Percentiles rank a stretch among this genome's conserved stretches.
Evolutionary conservation across 2,113 vertebrate species (phyloP).

Genomic region (Spea multiplicata): DNA sequence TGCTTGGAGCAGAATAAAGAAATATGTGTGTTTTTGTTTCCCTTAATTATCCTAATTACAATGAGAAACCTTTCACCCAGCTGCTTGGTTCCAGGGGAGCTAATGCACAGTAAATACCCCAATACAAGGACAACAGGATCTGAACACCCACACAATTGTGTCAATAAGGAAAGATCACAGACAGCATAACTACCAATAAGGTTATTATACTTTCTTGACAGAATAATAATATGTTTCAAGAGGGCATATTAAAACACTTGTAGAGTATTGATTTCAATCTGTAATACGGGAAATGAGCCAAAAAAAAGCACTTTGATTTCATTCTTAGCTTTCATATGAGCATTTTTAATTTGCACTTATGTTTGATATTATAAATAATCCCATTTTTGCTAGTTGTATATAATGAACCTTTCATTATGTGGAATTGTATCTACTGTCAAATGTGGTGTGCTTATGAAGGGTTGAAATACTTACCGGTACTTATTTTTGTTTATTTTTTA

Average conservation of each 20-base stretch:
- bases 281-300: conserved; percentile 70
- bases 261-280: conserved; percentile 74
- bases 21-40: conserved; percentile 58
- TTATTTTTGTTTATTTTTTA: too few relatives aligned
- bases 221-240: conserved; percentile 77
- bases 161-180: conserved; percentile 64
- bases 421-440: too few relatives aligned
- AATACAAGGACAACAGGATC: conserved; percentile 65
- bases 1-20: conserved; percentile 54
- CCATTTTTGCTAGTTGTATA: not conserved
- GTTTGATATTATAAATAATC: conserved; percentile 52
- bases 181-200: conserved; percentile 78
- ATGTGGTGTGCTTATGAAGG: too few relatives aligned
- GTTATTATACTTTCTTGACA: conserved; percentile 71
- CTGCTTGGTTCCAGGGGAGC: conserved; percentile 57
- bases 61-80: conserved; percentile 62
- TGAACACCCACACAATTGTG: conserved; percentile 62
- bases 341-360: conserved; percentile 67
- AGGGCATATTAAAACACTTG: conserved; percentile 74
- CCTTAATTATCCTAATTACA: conserved; percentile 72
- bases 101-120: conserved; percentile 56
- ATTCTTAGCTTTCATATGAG: conserved; percentile 67
- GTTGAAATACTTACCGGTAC: too few relatives aligned
- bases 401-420: too few relatives aligned
- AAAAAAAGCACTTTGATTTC: conserved; percentile 67